Evolutionary conservation across 1,140 invertebrate genomes (phyloP), one percentile per base, ranked within the genome.

Genomic region (Tetramorium simillimum): DNA sequence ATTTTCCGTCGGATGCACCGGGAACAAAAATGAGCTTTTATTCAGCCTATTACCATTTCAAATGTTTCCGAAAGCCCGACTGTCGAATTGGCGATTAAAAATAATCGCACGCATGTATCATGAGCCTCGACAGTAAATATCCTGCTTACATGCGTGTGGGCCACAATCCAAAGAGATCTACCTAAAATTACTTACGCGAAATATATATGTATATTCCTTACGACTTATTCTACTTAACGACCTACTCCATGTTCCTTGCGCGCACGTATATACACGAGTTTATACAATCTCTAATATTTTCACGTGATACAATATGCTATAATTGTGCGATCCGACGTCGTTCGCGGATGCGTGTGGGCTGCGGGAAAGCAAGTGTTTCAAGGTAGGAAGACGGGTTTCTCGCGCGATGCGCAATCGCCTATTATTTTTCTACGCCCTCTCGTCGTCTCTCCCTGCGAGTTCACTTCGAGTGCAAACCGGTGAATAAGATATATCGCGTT

Each of bases 341-440:
- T 33, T 75, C 58, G 69, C 69, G 28, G 28, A 63, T 65, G 75
- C 69, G 37, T 58, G 86, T 77, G 53, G 46, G 67, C 72, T 51
- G 89, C 76, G 51, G 87, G 70, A 89, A 90, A 90, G 75, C 84
- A 82, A 81, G 76, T 85, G 75, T 85, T 73, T 88, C 81, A 81
- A 89, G 85, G 60, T 58, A 87, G 89, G 87, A 90, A 91, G 90
- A 89, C 85, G 81, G 78, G 58, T 88, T 87, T 88, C 62, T 88
- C 24, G 60, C 58, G 33, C 24, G 46, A 43, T 51, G 28, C 46
- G 56, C 40, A 43, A 43, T 72, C 14, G 16, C n/a, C 24, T 53
- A 12, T 56, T 62, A 53, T 49, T 14, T 80, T 14, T 72, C 9
- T 10, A 4, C n/a, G 40, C 24, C 16, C 18, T 60, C 40, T 58